A percentile compares a stretch with the other conserved stretches of the same genome.
These are phyloP conservation scores for Hucho hucho DNA, from an alignment of 2,113 vertebrate species.

Conservation along the genomic window DNA sequence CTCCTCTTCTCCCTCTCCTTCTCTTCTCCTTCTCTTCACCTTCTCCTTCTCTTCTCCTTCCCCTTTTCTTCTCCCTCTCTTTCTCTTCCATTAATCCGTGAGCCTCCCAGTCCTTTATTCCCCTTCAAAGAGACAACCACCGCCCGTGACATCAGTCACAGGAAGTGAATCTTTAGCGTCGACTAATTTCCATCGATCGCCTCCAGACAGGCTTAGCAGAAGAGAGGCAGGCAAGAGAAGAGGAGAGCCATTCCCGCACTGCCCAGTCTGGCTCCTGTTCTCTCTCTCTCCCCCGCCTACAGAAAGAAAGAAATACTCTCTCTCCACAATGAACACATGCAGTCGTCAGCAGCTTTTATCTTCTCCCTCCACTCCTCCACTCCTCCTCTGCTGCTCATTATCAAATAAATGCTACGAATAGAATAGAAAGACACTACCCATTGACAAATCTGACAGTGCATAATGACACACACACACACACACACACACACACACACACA, in stretches of 20 bases:
- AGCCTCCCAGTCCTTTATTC: conserved; percentile 62
- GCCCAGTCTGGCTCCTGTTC: conserved; percentile 55
- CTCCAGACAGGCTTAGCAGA: conserved; percentile 80
- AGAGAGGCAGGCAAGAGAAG: too few species aligned
- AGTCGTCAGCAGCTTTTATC: conserved; percentile 74
- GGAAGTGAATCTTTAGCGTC: conserved; percentile 79
- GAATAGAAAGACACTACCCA: conserved; percentile 72
- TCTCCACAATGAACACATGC: conserved; percentile 65
- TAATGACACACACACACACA: conserved; percentile 46
- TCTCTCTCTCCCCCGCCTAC: conserved; percentile 64
- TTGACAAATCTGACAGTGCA: conserved; percentile 71
- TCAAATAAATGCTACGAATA: conserved; percentile 67
- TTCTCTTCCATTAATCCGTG: conserved; percentile 57
- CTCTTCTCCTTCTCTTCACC: neutral
- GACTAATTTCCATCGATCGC: conserved; percentile 80
- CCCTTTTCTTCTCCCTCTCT: neutral
- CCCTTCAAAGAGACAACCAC: conserved; percentile 68
- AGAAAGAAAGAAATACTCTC: conserved; percentile 35
- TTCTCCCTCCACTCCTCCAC: conserved; percentile 60
- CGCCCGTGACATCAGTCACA: conserved; percentile 74
- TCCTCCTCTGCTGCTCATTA: conserved; percentile 66
- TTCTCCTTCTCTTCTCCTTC: neutral
- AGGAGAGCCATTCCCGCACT: conserved; percentile 74
- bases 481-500: neutral
- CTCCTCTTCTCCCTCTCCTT: too few species aligned